Base-by-base conservation (phyloP, 2,113 vertebrate species). In the Psittacara wagleri region DNA sequence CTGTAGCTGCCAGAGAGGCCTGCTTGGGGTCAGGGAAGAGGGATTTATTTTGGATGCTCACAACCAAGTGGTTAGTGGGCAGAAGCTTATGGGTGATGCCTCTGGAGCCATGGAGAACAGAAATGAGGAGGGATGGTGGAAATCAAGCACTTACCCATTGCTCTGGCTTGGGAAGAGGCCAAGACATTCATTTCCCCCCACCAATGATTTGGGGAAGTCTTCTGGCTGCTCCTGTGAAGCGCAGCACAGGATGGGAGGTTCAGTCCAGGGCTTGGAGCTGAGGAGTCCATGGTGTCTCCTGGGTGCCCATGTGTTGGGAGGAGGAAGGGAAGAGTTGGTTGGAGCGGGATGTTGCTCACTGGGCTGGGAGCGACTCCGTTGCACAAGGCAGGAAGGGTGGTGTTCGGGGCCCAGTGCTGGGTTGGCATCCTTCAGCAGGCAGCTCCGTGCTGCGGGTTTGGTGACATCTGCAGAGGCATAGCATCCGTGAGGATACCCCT, bases 351-450 rank as follows among this genome's bases (percentile, higher is more conserved):
- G 5, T 62, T 74, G 55, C 77, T 91, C 0, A 2, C 77, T 27
- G 57, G 55, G 70, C 82, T 49, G 90, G 69, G 66, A 90, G 82
- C 3, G 5, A 43, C 66, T 87, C 16, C 15, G 0, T 88, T 90
- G 86, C 92, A 88, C 91, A 86, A 86, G 79, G 94, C 90, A 95
- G 95, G 95, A 96, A 92, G 96, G 88, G 88, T 33, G 83, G 88
- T 54, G 76, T 63, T 91, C 0, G 4, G 76, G 91, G 62, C 89
- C 51, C 1, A 0, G 43, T 0, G 1, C 64, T 78, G 83, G 57
- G 25, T 11, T 2, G 1, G 18, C 39, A 10, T 54, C 76, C 46
- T 4, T 85, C 49, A n/a, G 25, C 17, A 4, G 2, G 54, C 66
- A 75, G 73, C 76, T 89, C 81, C 15, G 5, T 48, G 27, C 4